Evolutionary conservation across 1,140 invertebrate species (phyloP), one percentile per base, ranked within the genome.

Genomic region (Chironomus tepperi): DNA sequence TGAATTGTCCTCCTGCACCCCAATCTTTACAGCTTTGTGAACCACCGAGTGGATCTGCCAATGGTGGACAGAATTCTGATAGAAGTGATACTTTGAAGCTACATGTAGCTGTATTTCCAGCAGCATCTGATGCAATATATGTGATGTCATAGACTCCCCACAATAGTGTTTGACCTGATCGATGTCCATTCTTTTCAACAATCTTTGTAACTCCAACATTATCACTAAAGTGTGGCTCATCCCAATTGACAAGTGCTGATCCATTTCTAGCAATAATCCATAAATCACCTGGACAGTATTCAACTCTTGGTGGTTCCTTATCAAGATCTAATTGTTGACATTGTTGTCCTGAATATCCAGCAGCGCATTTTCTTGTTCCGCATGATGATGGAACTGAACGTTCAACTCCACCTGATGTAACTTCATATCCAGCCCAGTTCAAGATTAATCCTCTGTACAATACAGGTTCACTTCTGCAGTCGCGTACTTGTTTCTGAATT

Each of bases 1-100:
- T 95, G 83, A 96, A 97, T 79, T 96, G 93, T n/a, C 94, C 92
- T 70, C 93, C 93, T 1, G 95, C 94, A 73, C 96, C 96, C 96
- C 96, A 98, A 77, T 96, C 93, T 78, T 95, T 94, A 81, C 96
- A 98, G 6, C 90, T 89, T 83, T 97, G 94, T 15, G 87, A 86
- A 34, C 96, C 96, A 73, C 95, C 94, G 21, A 96, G 87, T 0
- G 96, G 96, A 84, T 97, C 93, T 67, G 89, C 84, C 74, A 96
- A 81, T 75, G 90, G 86, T 8, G 93, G 93, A 81, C 96, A 98
- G 83, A 97, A 96, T 79, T 97, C 93, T 77, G 93, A 89, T 47
- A 96, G 81, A 16, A 98, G 88, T 75, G 96, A 96, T 74, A 98
- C 93, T 82, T 94, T 96, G 84, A 99, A 99, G 74, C 89, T 90